A percentile compares a stretch with the other conserved stretches of the same genome.
These are phyloP conservation scores for Falco rusticolus DNA, from an alignment of 2,797 vertebrate genomes.

Conservation along the genomic window DNA sequence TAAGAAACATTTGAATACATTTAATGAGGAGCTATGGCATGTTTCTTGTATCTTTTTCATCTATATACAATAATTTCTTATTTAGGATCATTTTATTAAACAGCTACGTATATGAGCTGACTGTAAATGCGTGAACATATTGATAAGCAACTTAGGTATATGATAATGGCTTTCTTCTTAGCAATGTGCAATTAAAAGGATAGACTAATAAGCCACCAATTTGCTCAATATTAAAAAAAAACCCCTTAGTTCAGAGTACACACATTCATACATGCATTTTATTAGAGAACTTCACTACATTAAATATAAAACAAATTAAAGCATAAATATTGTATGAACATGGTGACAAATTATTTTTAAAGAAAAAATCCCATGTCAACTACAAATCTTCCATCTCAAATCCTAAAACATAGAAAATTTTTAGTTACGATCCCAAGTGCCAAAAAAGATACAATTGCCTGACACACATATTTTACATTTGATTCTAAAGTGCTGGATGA, in stretches of 20 bases:
- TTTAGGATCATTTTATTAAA: not conserved
- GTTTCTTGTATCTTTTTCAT: not conserved
- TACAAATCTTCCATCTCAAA: not conserved
- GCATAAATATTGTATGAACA: not conserved
- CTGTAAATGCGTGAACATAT: not conserved
- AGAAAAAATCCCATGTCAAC: not conserved
- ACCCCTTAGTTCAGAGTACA: not conserved
- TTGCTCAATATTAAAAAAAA: not conserved
- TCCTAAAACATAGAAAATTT: not conserved
- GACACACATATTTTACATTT: not conserved
- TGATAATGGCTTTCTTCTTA: not conserved
- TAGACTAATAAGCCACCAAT: not conserved
- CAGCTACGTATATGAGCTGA: not conserved
- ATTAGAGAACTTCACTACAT: not conserved
- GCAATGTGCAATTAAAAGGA: not conserved
- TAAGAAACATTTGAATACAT: not conserved
- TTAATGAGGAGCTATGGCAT: not conserved
- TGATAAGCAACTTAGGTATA: not conserved
- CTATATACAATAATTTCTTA: not conserved
- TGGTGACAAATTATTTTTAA: not conserved
- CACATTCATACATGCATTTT: rapidly evolving
- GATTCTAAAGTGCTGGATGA: not conserved
- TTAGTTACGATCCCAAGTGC: not conserved
- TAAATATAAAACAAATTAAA: not conserved
- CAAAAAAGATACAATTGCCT: not conserved